phyloP scores from a whole-genome alignment of 1,140 invertebrate species.

The Pseudomyrmex gracilis region DNA sequence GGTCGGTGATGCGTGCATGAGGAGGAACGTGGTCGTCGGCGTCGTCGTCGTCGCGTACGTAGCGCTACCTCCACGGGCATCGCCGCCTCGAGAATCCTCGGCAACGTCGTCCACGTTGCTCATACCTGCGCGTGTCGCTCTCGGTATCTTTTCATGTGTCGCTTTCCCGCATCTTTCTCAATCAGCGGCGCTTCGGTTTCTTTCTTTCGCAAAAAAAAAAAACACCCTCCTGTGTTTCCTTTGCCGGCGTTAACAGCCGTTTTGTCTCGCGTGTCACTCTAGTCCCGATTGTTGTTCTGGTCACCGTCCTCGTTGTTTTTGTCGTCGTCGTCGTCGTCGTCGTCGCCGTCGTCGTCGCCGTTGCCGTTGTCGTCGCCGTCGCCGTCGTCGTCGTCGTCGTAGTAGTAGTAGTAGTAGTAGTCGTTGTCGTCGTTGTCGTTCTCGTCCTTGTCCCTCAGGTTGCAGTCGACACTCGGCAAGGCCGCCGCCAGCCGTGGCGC shows the following conservation, averaged over 20 bases:
- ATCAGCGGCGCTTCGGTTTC: too few species aligned
- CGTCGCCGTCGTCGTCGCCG: background rate
- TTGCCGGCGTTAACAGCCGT: background rate
- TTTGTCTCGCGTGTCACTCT: background rate
- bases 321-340: background rate
- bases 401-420: too few species aligned
- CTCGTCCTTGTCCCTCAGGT: slow-evolving; percentile 3
- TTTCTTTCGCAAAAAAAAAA: slow-evolving; percentile 21
- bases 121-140: slow-evolving; percentile 55
- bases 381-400: slow-evolving; percentile 22
- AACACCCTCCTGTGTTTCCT: background rate
- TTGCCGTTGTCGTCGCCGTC: background rate
- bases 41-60: slow-evolving; percentile 12
- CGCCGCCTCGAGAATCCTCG: slow-evolving; percentile 59
- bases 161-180: too few species aligned
- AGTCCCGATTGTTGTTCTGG: too few species aligned
- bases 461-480: background rate
- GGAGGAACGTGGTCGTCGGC: slow-evolving; percentile 52
- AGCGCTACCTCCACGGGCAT: slow-evolving; percentile 65
- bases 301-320: background rate
- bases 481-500: slow-evolving; percentile 40
- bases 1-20: background rate
- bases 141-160: slow-evolving; percentile 37
- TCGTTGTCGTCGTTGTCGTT: background rate
- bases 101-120: slow-evolving; percentile 60